Evolutionary conservation across 2,888 invertebrate species (phyloP).

Genomic region (Tenthredo distinguenda): DNA sequence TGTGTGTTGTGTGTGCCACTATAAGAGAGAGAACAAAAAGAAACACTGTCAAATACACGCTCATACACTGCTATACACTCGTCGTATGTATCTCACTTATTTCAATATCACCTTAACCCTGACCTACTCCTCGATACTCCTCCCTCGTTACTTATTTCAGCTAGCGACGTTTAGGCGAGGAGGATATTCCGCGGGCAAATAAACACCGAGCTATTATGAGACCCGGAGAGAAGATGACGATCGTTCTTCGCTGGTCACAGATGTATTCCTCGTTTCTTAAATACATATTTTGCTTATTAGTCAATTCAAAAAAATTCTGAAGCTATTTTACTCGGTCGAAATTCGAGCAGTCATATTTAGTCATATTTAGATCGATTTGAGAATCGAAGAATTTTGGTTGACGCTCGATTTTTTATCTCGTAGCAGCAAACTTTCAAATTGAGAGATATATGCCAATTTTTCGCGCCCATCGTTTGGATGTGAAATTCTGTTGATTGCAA

Average conservation of each 20-base stretch:
- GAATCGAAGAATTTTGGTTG: too few species aligned
- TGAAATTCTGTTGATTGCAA: too few species aligned
- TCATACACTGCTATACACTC: constrained; percentile 74
- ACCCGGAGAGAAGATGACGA: not conserved
- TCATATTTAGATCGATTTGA: too few species aligned
- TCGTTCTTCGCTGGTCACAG: not conserved
- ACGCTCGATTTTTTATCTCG: too few species aligned
- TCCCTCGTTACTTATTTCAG: not conserved
- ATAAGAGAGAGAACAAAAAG: constrained; percentile 61
- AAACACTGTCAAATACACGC: constrained; percentile 77
- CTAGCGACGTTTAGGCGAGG: not conserved
- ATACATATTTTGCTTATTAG: not conserved
- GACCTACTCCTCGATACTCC: not conserved
- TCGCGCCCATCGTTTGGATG: too few species aligned
- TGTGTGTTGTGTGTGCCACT: constrained; percentile 73
- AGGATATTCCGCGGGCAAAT: not conserved
- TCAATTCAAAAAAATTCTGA: not conserved
- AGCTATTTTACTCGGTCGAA: not conserved
- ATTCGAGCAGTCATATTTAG: too few species aligned
- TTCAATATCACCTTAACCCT: constrained; percentile 6
- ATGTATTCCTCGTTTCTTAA: not conserved
- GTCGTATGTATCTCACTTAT: not conserved
- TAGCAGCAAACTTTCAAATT: too few species aligned
- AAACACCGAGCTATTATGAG: not conserved
- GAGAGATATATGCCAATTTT: too few species aligned